Evolutionary conservation across 2,888 invertebrate species (phyloP), one percentile per base, ranked within the genome.

Genomic region (Pterobdella sp.): DNA sequence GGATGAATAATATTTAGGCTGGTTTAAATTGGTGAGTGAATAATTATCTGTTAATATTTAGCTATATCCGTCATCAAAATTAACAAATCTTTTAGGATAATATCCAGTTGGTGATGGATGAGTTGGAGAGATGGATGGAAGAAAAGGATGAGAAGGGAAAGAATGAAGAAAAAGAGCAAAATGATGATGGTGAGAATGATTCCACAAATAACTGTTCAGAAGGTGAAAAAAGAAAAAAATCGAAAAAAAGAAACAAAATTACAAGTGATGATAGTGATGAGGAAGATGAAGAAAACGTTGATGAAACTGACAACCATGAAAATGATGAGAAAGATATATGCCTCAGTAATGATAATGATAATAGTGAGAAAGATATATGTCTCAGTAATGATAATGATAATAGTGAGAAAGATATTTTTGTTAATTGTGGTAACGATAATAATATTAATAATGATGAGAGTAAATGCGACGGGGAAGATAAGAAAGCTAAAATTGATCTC

Each of bases 11-110:
- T n/a, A n/a, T n/a, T n/a, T n/a, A n/a, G n/a, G n/a, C n/a, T n/a
- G n/a, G n/a, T n/a, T n/a, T n/a, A n/a, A n/a, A n/a, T n/a, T n/a
- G n/a, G n/a, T n/a, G n/a, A n/a, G n/a, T n/a, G n/a, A n/a, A n/a
- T n/a, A n/a, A n/a, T n/a, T n/a, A n/a, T n/a, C n/a, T n/a, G n/a
- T n/a, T n/a, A n/a, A n/a, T n/a, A n/a, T n/a, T n/a, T n/a, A n/a
- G n/a, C n/a, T n/a, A n/a, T n/a, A n/a, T n/a, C n/a, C n/a, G n/a
- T n/a, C n/a, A n/a, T n/a, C n/a, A n/a, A n/a, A n/a, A n/a, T n/a
- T n/a, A n/a, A n/a, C n/a, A n/a, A n/a, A n/a, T n/a, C n/a, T n/a
- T 42, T 7, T 26, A 56, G 60, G 60, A 56, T 56, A 56, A 56
- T 3, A 56, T 56, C 4, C 60, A 56, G 60, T 56, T 56, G 60